Conservation (phyloP, 2,797 vertebrate genomes). For the Acestrorhynchus altus region DNA sequence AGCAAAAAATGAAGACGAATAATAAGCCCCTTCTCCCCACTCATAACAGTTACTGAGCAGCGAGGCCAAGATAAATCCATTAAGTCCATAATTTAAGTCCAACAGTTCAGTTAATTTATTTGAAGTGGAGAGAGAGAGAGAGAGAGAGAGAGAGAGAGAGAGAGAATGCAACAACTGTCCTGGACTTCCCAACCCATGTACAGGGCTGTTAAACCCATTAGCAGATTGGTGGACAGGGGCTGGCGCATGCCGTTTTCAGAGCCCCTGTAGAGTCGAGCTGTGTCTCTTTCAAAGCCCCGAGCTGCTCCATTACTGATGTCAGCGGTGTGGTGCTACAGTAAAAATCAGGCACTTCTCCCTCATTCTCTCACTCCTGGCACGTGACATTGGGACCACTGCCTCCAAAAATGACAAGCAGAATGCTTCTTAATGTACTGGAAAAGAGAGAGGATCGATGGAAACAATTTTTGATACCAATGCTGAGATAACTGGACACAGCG, state of each 20-base stretch:
- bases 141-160: neutral
- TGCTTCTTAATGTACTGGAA: slow-evolving; percentile 47
- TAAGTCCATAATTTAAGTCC: neutral
- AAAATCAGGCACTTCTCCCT: slow-evolving; percentile 40
- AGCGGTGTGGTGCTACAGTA: slow-evolving; percentile 44
- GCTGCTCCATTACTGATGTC: slow-evolving; percentile 45
- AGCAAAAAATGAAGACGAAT: no score
- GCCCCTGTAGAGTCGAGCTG: slow-evolving; percentile 24
- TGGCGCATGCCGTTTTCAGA: slow-evolving; percentile 29
- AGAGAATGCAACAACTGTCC: neutral
- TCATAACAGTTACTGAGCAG: neutral
- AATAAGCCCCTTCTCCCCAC: no score
- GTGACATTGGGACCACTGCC: slow-evolving; percentile 34
- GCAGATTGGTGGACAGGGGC: slow-evolving; percentile 39
- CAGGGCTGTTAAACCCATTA: slow-evolving; percentile 47
- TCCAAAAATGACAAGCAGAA: slow-evolving; percentile 46
- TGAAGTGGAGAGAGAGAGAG: neutral
- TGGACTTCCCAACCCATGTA: slow-evolving; percentile 5
- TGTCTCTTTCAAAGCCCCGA: slow-evolving; percentile 26
- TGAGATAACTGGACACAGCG: neutral
- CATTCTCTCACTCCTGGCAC: slow-evolving; percentile 54
- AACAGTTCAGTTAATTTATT: neutral
- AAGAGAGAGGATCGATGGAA: slow-evolving; percentile 29
- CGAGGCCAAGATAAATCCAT: slow-evolving; percentile 2
- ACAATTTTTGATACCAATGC: slow-evolving; percentile 17